A percentile compares a stretch with the other conserved stretches of the same genome.
phyloP scores from a whole-genome alignment of 2,113 vertebrate genomes.

The Rana temporaria region DNA sequence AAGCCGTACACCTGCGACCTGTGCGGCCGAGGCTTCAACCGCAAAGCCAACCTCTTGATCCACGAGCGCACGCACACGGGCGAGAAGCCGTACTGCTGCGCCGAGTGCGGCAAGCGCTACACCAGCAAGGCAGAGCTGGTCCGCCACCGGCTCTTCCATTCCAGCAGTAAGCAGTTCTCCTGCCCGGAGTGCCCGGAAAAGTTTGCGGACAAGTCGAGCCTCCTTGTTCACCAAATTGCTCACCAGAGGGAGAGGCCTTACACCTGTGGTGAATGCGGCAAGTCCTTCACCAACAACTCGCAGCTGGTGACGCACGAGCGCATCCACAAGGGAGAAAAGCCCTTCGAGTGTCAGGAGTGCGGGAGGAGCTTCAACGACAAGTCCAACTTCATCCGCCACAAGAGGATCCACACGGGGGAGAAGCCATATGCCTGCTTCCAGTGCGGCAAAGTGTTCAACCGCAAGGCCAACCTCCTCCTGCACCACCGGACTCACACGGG shows the following conservation, averaged over 20 bases:
- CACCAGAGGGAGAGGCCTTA: conserved; percentile 63
- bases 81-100: conserved; percentile 65
- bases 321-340: not conserved
- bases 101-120: conserved; percentile 67
- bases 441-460: too few relatives aligned
- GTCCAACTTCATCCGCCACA: too few relatives aligned
- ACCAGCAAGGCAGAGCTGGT: conserved; percentile 61
- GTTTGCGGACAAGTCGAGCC: conserved; percentile 64
- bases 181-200: conserved; percentile 61
- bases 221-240: conserved; percentile 40
- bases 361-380: too few relatives aligned
- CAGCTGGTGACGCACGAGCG: not conserved
- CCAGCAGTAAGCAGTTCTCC: conserved; percentile 64
- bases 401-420: too few relatives aligned
- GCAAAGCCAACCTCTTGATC: conserved; percentile 19
- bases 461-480: too few relatives aligned
- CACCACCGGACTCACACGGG: too few relatives aligned
- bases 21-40: conserved; percentile 63
- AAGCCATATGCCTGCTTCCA: too few relatives aligned
- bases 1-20: conserved; percentile 66
- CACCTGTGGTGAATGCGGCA: not conserved
- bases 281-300: not conserved
- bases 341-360: conserved; percentile 2
- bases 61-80: conserved; percentile 65
- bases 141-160: conserved; percentile 58